A percentile compares a stretch with the other conserved stretches of the same genome.
These are phyloP conservation scores for Acinonyx jubatus DNA, from an alignment of 2,113 vertebrate species.

Conservation along the genomic window DNA sequence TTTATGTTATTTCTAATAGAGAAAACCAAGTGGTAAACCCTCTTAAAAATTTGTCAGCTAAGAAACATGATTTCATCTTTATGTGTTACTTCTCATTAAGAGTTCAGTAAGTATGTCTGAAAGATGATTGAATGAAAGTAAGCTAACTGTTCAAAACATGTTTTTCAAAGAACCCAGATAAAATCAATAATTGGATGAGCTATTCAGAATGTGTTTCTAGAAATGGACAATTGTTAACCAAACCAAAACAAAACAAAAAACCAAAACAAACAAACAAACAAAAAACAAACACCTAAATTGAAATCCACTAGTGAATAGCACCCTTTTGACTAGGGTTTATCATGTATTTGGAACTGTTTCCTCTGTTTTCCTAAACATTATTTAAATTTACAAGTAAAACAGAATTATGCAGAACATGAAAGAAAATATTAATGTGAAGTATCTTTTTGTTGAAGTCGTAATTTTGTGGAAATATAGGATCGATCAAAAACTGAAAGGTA, in stretches of 20 bases:
- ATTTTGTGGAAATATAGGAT: background rate
- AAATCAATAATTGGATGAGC: slow-evolving; percentile 77
- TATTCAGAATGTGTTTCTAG: slow-evolving; percentile 50
- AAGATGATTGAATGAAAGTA: slow-evolving; percentile 57
- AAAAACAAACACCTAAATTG: slow-evolving; percentile 28
- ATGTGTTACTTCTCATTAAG: background rate
- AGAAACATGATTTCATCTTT: slow-evolving; percentile 59
- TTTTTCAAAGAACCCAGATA: background rate
- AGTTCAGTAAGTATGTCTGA: slow-evolving; percentile 44
- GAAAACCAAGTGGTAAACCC: background rate
- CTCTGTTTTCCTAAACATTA: slow-evolving; percentile 33
- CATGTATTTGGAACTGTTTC: slow-evolving; percentile 38
- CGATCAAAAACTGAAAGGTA: background rate
- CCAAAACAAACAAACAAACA: background rate
- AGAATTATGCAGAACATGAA: background rate
- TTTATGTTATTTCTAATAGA: background rate
- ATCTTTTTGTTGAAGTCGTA: background rate
- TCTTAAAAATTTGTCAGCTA: slow-evolving; percentile 21
- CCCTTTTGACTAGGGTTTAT: slow-evolving; percentile 48
- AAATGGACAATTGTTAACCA: slow-evolving; percentile 62
- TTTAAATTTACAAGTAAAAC: slow-evolving; percentile 59
- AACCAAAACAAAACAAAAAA: background rate
- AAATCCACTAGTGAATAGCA: slow-evolving; percentile 49
- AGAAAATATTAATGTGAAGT: background rate
- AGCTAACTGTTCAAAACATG: slow-evolving; percentile 61